Percentiles rank a stretch among this genome's conserved stretches.
These are phyloP conservation scores for Periphyllus acericola DNA, from an alignment of 2,888 invertebrate genomes.

Conservation along the genomic window DNA sequence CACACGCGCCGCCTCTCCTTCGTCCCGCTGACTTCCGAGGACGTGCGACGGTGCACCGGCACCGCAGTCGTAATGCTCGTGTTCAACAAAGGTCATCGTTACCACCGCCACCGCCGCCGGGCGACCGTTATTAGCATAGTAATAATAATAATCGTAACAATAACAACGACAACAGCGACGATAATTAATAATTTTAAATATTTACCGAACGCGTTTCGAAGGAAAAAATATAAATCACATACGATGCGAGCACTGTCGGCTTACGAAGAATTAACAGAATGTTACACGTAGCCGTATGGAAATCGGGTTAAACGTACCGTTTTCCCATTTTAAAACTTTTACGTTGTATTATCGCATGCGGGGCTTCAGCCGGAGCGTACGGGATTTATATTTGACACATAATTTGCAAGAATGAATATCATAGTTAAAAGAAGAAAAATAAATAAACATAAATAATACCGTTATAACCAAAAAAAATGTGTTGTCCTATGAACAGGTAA, in stretches of 20 bases:
- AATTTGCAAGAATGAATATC: no score
- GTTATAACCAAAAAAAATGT: no score
- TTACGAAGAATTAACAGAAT: background rate
- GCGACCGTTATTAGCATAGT: no score
- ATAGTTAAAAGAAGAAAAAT: no score
- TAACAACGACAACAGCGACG: background rate
- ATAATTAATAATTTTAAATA: no score
- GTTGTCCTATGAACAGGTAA: no score
- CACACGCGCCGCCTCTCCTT: background rate
- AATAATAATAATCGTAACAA: background rate
- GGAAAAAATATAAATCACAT: background rate
- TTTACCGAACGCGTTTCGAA: no score
- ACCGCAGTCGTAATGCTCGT: background rate
- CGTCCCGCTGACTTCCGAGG: background rate
- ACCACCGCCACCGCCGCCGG: background rate
- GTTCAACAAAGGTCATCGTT: background rate
- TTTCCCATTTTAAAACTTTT: background rate
- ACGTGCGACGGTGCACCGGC: background rate
- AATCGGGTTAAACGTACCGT: background rate
- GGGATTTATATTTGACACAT: no score
- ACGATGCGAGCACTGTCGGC: background rate
- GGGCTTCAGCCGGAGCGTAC: no score
- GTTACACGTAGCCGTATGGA: background rate
- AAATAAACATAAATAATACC: no score
- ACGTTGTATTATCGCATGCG: no score